These are phyloP conservation scores for Aspidiotus destructor DNA, from an alignment of 2,888 invertebrate species.

Conservation along the genomic window DNA sequence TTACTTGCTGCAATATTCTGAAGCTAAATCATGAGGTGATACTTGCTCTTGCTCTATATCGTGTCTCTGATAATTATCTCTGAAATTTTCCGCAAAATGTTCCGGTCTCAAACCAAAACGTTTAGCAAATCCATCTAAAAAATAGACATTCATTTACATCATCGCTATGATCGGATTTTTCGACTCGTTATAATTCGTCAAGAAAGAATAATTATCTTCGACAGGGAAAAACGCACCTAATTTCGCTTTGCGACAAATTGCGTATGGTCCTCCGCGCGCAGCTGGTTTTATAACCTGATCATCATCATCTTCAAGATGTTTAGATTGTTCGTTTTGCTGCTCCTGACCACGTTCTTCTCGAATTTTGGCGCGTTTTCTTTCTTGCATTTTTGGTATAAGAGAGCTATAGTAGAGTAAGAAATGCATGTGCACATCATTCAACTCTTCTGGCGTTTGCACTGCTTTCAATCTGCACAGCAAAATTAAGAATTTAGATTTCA, in stretches of 20 bases:
- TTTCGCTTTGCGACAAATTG: constrained; percentile 74
- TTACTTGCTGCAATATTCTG: constrained; percentile 56
- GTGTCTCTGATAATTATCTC: constrained; percentile 89
- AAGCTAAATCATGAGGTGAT: constrained; percentile 74
- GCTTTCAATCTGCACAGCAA: constrained; percentile 49
- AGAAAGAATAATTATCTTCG: not conserved
- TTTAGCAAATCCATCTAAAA: constrained; percentile 65
- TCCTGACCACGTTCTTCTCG: constrained; percentile 48
- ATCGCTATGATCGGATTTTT: not conserved
- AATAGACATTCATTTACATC: constrained; percentile 2
- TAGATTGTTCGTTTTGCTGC: constrained; percentile 49
- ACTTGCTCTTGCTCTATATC: constrained; percentile 86
- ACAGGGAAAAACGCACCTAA: constrained; percentile 48
- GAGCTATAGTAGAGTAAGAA: constrained; percentile 86
- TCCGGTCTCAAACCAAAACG: constrained; percentile 88
- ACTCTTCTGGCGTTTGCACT: constrained; percentile 78
- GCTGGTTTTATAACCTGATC: constrained; percentile 66
- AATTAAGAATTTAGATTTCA: not conserved
- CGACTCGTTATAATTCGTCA: not conserved
- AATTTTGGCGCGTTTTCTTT: constrained; percentile 53
- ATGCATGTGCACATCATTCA: constrained; percentile 86
- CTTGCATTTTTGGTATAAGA: constrained; percentile 67
- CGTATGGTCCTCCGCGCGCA: constrained; percentile 76
- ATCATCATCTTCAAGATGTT: constrained; percentile 48
- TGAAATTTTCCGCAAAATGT: constrained; percentile 90